phyloP scores from a whole-genome alignment of 2,113 vertebrate genomes.

The Hippocampus mohnikei region DNA sequence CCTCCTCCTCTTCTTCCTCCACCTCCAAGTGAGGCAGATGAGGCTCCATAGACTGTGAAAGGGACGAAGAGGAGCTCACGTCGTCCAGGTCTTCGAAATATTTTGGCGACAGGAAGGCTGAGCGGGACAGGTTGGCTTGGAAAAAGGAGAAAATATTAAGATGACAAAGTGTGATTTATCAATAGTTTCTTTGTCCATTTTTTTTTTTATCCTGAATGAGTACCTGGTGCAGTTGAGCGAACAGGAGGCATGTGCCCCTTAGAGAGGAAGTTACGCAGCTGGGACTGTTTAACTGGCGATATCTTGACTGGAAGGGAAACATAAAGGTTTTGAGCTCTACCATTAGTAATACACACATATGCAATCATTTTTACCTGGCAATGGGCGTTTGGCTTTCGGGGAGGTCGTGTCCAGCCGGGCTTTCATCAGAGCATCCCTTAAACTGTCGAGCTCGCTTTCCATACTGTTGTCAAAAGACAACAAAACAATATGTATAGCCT shows the following conservation, averaged over 20 bases:
- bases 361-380: slow-evolving; percentile 72
- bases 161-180: neutral
- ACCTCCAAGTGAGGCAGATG: slow-evolving; percentile 69
- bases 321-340: neutral
- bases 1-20: slow-evolving; percentile 66
- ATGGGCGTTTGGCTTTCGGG: slow-evolving; percentile 67
- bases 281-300: slow-evolving; percentile 83
- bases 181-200: neutral
- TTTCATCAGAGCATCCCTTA: slow-evolving; percentile 82
- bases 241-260: slow-evolving; percentile 91
- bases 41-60: slow-evolving; percentile 81
- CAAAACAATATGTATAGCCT: slow-evolving; percentile 13
- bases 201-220: neutral
- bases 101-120: slow-evolving; percentile 89
- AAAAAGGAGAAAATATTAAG: slow-evolving; percentile 9
- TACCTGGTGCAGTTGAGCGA: slow-evolving; percentile 95
- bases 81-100: slow-evolving; percentile 92
- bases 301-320: slow-evolving; percentile 73
- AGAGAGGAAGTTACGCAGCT: slow-evolving; percentile 90
- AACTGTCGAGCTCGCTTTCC: slow-evolving; percentile 85
- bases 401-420: slow-evolving; percentile 77
- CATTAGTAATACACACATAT: neutral
- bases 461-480: slow-evolving; percentile 67
- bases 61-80: slow-evolving; percentile 85
- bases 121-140: slow-evolving; percentile 86